Base-by-base conservation (phyloP, 2,888 invertebrate genomes). In the Phanerotoma sp. region DNA sequence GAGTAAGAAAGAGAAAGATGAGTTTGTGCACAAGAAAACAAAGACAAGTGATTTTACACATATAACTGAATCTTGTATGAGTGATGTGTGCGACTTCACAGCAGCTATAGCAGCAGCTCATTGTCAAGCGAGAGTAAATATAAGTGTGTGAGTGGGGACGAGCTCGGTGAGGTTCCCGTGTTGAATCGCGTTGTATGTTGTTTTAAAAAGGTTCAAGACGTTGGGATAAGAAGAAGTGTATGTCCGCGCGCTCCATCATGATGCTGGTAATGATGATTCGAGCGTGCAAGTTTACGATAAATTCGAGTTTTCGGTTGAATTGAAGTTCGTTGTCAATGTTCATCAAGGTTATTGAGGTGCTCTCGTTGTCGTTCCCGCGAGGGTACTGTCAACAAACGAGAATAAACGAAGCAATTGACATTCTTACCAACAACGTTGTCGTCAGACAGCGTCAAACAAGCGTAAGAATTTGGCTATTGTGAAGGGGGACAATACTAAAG, bases 331-430 rank as follows among this genome's bases (percentile, higher is more conserved):
- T 49, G 49, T 32, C 40, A 18, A 49, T 49, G 54, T 49, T 32
- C 25, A 49, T 48, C 44, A 13, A 37, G 42, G n/a, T 22, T 42
- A 25, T 48, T 35, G 38, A 30, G 44, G 49, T 49, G 47, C 20
- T 44, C 38, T 54, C 28, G 44, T 49, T 46, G 40, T 30, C 40
- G 15, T 49, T 45, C 45, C 28, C 20, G 38, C 45, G 42, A 45
- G 45, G 55, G 50, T 55, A 41, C 41, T 55, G 40, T 55, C 50
- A 55, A 55, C 54, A 49, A 45, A 50, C 42, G 44, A 51, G 25
- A 52, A 38, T 50, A 25, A 49, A 40, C 20, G 40, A 46, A 44
- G 50, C 32, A 46, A 51, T 50, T 46, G 50, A 45, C 41, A 28
- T 16, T n/a, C n/a, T n/a, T 16, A 13, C 38, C 15, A 10, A 18